A percentile compares a stretch with the other conserved stretches of the same genome.
Conservation (phyloP, 1,140 invertebrate genomes). For the Carposina sasakii region DNA sequence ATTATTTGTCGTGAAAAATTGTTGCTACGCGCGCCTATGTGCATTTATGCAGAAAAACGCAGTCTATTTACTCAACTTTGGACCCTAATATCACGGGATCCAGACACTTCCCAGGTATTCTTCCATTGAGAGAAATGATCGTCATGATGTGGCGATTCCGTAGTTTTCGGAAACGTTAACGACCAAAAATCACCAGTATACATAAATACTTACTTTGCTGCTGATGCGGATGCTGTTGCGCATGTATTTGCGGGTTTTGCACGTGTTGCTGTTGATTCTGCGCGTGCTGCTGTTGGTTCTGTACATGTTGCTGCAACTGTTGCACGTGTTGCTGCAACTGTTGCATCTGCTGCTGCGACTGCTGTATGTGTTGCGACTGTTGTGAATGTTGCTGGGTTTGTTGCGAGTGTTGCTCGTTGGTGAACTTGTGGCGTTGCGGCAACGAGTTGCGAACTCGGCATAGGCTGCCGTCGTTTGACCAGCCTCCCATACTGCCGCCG, state of each 20-base stretch:
- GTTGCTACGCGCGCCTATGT: too few species aligned
- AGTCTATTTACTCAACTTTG: too few species aligned
- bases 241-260: conserved; percentile 24
- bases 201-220: conserved; percentile 5
- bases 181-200: too few species aligned
- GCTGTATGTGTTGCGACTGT: conserved; percentile 9
- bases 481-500: conserved; percentile 53
- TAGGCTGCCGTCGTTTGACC: conserved; percentile 59
- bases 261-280: conserved; percentile 15
- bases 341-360: conserved; percentile 25
- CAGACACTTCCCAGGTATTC: too few species aligned
- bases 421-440: conserved; percentile 59
- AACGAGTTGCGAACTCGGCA: conserved; percentile 58
- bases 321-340: conserved; percentile 28
- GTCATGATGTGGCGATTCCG: too few species aligned
- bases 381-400: conserved; percentile 28
- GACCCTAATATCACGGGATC: too few species aligned
- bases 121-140: too few species aligned
- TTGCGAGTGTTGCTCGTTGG: conserved; percentile 54
- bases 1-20: too few species aligned
- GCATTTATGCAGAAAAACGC: too few species aligned
- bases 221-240: conserved; percentile 18
- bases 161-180: too few species aligned
- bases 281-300: conserved; percentile 20
- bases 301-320: conserved; percentile 22